Base-by-base conservation (phyloP, 1,140 invertebrate species). In the Homalodisca vitripennis region DNA sequence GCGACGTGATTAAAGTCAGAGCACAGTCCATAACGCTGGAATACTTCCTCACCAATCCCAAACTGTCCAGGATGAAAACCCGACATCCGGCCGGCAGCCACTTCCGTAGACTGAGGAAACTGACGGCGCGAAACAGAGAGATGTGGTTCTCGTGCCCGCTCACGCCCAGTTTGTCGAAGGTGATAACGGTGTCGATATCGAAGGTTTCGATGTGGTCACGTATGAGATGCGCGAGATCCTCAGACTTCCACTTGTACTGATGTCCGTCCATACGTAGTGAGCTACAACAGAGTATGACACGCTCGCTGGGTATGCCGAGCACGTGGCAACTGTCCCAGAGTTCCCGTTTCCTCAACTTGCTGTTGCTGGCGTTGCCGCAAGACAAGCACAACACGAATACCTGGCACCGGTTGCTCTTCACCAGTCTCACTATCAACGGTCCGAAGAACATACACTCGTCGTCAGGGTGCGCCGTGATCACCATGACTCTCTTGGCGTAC, bases 401-500 rank as follows among this genome's bases (percentile, higher is more conserved):
- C 73, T 85, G 81, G 74, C 81, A 88, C 73, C 81, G 83, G 72
- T 83, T 83, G 32, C 86, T 82, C 74, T 83, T 86, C n/a, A 79
- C 80, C 41, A 88, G 84, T 78, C 84, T 86, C 70, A 93, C 83
- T 69, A 98, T 88, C 24, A 93, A 87, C 6, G 97, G 97, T 0
- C 94, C 94, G 80, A 98, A 98, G 80, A 99, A 99, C 97, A 98
- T 98, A 72, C 93, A 94, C 79, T 99, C 97, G 78, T 97, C 94
- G 80, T 98, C 97, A 10, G 97, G 97, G 84, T 99, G 97, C 26
- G 96, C 95, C 14, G 87, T 93, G 0, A 98, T 87, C 34, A 98
- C 78, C 20, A 98, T 79, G 41, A 95, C 84, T 74, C 91, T 47
- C 30, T 70, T 71, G 3, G 34, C 63, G n/a, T 29, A 26, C 12